A percentile compares a stretch with the other conserved stretches of the same genome.
Conservation (phyloP, 2,888 invertebrate species). For the Melikaiella ostensackeni region DNA sequence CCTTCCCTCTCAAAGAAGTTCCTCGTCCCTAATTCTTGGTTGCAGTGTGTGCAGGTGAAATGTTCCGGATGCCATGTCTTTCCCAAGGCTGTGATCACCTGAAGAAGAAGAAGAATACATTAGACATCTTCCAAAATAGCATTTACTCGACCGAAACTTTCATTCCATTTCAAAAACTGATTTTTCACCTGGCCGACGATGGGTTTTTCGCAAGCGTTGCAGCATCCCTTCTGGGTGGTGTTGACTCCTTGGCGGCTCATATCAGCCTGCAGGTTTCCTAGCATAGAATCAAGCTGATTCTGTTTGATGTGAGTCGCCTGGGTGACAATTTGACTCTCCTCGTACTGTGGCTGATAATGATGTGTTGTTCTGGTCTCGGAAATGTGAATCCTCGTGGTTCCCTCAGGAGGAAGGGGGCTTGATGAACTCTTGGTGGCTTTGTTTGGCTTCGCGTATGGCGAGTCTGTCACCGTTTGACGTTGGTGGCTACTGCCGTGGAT, state of each 20-base stretch:
- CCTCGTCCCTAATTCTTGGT: slow-evolving; percentile 96
- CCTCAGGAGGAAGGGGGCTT: slow-evolving; percentile 78
- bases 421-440: slow-evolving; percentile 81
- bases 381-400: slow-evolving; percentile 69
- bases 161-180: no score
- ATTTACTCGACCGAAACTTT: no score
- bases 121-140: no score
- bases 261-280: slow-evolving; percentile 95
- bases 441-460: slow-evolving; percentile 84
- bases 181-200: slow-evolving; percentile 94
- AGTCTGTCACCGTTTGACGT: slow-evolving; percentile 83
- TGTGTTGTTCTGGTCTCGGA: slow-evolving; percentile 73
- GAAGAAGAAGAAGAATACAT: slow-evolving; percentile 53
- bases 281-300: slow-evolving; percentile 91
- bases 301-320: slow-evolving; percentile 75
- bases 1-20: slow-evolving; percentile 99
- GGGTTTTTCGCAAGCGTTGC: slow-evolving; percentile 98
- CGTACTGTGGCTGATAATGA: slow-evolving; percentile 73
- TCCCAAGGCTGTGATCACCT: slow-evolving; percentile 96
- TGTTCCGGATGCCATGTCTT: slow-evolving; percentile 99
- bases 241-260: slow-evolving; percentile 99
- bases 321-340: slow-evolving; percentile 76
- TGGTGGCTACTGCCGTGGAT: slow-evolving; percentile 82
- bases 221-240: slow-evolving; percentile 99
- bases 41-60: slow-evolving; percentile 98